These are phyloP conservation scores for Bruchidius siliquastri DNA, from an alignment of 2,888 invertebrate species.

Conservation along the genomic window DNA sequence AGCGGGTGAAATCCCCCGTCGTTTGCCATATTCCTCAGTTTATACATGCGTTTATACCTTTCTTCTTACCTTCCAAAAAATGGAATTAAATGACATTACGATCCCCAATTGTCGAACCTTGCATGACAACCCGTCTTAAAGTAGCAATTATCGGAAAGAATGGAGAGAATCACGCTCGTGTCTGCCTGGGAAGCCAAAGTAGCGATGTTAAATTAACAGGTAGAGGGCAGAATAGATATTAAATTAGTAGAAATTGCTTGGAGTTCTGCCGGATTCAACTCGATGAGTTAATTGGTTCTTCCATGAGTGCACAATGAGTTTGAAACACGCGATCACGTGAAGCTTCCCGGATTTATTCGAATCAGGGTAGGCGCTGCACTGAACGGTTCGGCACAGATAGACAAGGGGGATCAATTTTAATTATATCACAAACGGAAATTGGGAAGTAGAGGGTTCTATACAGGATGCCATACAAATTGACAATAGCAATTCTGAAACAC, in stretches of 20 bases:
- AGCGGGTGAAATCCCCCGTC: too few species aligned
- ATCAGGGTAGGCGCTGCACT: constrained; percentile 18
- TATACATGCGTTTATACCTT: too few species aligned
- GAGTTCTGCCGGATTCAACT: constrained; percentile 33
- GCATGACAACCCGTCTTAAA: background rate
- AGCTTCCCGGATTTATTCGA: constrained; percentile 30
- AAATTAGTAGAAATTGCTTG: constrained; percentile 40
- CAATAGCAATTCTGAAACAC: too few species aligned
- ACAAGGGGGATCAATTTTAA: constrained; percentile 13
- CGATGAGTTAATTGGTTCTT: constrained; percentile 40
- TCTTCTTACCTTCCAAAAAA: too few species aligned
- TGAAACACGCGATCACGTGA: constrained; percentile 43
- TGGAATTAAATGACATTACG: too few species aligned
- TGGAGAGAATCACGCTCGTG: background rate
- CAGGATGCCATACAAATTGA: background rate
- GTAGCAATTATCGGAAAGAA: background rate
- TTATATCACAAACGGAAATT: constrained; percentile 6
- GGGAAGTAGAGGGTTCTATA: background rate
- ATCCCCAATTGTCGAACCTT: background rate
- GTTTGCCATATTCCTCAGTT: too few species aligned
- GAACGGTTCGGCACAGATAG: constrained; percentile 20
- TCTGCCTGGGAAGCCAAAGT: background rate
- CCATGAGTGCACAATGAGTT: constrained; percentile 37
- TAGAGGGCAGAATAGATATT: constrained; percentile 35
- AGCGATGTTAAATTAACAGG: constrained; percentile 26